Percentiles rank a stretch among this genome's conserved stretches.
Evolutionary conservation across 2,888 invertebrate species (phyloP).

Genomic region (Pediacus dermestoides): DNA sequence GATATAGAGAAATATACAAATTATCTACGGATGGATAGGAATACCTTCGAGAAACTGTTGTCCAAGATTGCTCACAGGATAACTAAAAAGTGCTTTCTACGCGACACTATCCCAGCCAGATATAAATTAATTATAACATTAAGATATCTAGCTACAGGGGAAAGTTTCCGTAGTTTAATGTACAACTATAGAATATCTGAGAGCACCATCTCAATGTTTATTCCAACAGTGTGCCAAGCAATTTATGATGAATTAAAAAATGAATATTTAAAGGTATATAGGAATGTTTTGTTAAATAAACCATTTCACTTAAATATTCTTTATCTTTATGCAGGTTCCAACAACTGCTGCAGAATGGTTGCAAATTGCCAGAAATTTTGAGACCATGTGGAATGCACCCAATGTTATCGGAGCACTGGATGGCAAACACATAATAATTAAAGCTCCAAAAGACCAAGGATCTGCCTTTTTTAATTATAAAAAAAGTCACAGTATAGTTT

Average conservation of each 20-base stretch:
- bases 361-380: slow-evolving; percentile 18
- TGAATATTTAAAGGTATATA: slow-evolving; percentile 16
- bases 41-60: slow-evolving; percentile 12
- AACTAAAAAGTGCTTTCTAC: slow-evolving; percentile 6
- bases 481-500: slow-evolving; percentile 28
- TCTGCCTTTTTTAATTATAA: slow-evolving; percentile 33
- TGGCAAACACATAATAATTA: slow-evolving; percentile 31
- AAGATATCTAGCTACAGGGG: slow-evolving; percentile 19
- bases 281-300: background rate
- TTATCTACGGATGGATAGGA: slow-evolving; percentile 15
- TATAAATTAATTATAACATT: slow-evolving; percentile 16
- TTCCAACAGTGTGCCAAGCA: slow-evolving; percentile 11
- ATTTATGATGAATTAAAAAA: slow-evolving; percentile 6
- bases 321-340: slow-evolving; percentile 15
- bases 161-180: slow-evolving; percentile 14
- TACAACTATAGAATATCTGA: slow-evolving; percentile 15
- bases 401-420: slow-evolving; percentile 27
- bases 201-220: slow-evolving; percentile 9
- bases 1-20: slow-evolving; percentile 8
- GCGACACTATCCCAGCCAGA: slow-evolving; percentile 11
- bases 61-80: slow-evolving; percentile 15
- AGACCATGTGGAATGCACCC: slow-evolving; percentile 28
- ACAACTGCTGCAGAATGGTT: slow-evolving; percentile 19
- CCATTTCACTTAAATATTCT: background rate
- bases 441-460: slow-evolving; percentile 25